Percentiles rank a stretch among this genome's conserved stretches.
These are phyloP conservation scores for Formica selysi DNA, from an alignment of 1,140 invertebrate genomes.

Conservation along the genomic window DNA sequence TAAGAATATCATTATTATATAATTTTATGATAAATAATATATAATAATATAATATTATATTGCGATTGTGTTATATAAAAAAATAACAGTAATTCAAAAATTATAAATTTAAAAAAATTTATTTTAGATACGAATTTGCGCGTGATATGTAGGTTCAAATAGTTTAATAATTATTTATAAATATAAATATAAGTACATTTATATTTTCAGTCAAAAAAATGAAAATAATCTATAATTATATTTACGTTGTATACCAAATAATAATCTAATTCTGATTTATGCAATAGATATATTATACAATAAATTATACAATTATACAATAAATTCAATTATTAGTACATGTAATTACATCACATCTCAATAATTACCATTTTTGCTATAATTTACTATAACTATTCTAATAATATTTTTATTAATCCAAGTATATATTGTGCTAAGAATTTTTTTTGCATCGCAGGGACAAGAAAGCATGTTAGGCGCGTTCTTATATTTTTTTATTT, in stretches of 20 bases:
- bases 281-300: not conserved
- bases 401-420: no score
- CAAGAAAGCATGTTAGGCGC: not conserved
- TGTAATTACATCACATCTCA: not conserved
- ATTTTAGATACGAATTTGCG: not conserved
- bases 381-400: no score
- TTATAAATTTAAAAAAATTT: not conserved
- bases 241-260: not conserved
- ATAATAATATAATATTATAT: no score
- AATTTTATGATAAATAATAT: not conserved
- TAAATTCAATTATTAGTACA: not conserved
- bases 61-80: no score
- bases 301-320: not conserved
- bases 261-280: not conserved
- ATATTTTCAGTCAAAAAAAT: not conserved
- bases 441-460: not conserved
- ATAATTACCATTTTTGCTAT: no score
- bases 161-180: constrained; percentile 5
- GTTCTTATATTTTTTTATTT: not conserved
- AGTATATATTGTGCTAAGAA: no score
- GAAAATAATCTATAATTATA: not conserved
- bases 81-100: not conserved
- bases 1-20: not conserved
- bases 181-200: not conserved
- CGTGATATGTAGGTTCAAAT: not conserved